Evolutionary conservation across 2,113 vertebrate species (phyloP), one percentile per base, ranked within the genome.

Genomic region (Bubo bubo): DNA sequence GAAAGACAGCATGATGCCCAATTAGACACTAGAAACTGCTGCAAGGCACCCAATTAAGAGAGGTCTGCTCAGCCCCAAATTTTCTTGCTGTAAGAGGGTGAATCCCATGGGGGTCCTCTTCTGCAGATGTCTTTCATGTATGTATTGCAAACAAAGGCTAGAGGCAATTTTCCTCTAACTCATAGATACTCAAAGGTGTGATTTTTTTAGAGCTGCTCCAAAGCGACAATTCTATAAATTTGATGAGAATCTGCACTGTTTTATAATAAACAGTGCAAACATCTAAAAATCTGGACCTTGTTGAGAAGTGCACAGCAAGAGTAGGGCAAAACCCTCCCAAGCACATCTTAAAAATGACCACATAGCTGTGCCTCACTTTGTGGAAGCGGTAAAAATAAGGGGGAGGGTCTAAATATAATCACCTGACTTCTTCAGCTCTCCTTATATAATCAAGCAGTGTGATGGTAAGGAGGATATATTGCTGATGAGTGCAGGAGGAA

Each of bases 1-100:
- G 63, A 59, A 88, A 77, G 67, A 10, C 86, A 85, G 86, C 86
- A 27, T 41, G 88, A 74, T 13, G 53, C 80, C 90, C 92, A 86
- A 58, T 81, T 73, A 93, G 60, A 27, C 12, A 26, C 68, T 67
- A 28, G 70, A 49, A 79, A 81, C 43, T 18, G 58, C 90, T 79
- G 56, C 12, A 79, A 82, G 66, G 72, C 75, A 70, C 53, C 34
- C 82, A 83, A 72, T 96, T 88, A 93, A 71, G 45, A 35, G 47
- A 56, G 34, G 35, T 11, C 81, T 88, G 72, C 74, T 91, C 58
- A 68, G 67, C 55, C 75, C 79, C 67, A 39, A 24, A 58, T 81
- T 66, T 64, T 47, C 62, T 23, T 73, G 73, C 64, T 21, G 1
- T 39, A 21, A 39, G 60, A 45, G 70, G 50, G 43, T 30, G 49